Conservation (phyloP, 2,113 vertebrate genomes). For the Acanthochromis polyacanthus region DNA sequence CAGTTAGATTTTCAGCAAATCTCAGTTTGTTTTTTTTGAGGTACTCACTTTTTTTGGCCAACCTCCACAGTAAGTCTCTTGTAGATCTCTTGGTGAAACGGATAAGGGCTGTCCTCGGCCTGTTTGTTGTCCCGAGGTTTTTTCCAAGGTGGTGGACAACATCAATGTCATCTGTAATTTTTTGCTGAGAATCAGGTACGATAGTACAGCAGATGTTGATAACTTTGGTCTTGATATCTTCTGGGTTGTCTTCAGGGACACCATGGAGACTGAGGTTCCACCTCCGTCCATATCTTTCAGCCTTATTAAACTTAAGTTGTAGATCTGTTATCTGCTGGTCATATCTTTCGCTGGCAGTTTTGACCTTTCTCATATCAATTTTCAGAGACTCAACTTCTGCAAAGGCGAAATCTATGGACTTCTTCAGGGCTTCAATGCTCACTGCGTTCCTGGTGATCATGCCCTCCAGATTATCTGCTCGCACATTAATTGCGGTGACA, state of each 20-base stretch:
- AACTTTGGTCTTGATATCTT: conserved; percentile 4
- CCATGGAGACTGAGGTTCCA: conserved; percentile 16
- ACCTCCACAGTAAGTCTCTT: conserved; percentile 2
- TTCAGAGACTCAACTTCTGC: conserved; percentile 10
- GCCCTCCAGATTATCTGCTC: conserved; percentile 13
- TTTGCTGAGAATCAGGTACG: neutral
- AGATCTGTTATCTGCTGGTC: neutral
- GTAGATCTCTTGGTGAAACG: neutral
- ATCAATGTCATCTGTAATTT: too few species aligned
- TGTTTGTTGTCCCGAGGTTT: neutral
- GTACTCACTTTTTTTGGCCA: neutral
- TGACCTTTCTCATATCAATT: neutral
- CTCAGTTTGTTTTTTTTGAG: neutral
- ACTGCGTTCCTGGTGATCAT: conserved; percentile 8
- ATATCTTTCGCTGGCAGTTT: neutral
- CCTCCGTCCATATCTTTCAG: neutral
- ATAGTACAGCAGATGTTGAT: conserved; percentile 7
- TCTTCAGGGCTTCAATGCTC: conserved; percentile 7
- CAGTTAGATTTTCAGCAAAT: neutral
- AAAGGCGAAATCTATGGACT: neutral
- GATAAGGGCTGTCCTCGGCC: neutral
- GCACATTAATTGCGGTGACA: neutral
- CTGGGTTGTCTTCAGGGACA: conserved; percentile 1
- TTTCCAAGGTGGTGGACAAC: neutral
- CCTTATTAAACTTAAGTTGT: neutral